Conservation (phyloP, 2,113 vertebrate genomes). For the Pituophis catenifer region DNA sequence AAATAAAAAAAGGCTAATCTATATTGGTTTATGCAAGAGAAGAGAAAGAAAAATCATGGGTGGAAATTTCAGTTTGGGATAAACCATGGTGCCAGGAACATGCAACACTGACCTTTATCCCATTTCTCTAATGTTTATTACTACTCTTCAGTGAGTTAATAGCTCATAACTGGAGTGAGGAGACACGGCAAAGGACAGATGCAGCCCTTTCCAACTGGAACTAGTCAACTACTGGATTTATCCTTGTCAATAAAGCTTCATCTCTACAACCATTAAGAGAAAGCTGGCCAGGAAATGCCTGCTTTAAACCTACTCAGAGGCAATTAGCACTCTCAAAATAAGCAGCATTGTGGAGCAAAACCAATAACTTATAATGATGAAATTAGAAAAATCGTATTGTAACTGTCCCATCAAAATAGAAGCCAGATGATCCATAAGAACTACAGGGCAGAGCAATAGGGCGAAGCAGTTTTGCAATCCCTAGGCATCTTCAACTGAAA, state of each 20-base stretch:
- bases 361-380: background rate
- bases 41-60: background rate
- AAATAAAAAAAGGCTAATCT: background rate
- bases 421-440: background rate
- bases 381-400: background rate
- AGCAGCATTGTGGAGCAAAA: background rate
- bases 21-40: background rate
- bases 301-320: background rate
- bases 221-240: background rate
- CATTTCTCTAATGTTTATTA: conserved; percentile 12
- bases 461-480: background rate
- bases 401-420: background rate
- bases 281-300: background rate
- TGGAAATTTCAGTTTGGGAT: background rate
- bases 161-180: background rate
- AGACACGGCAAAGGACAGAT: background rate
- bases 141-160: background rate
- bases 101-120: background rate
- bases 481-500: background rate
- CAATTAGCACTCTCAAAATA: background rate
- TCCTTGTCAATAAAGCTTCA: background rate
- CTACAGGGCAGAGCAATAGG: background rate
- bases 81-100: background rate
- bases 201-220: background rate
- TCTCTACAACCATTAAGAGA: background rate